phyloP scores from a whole-genome alignment of 2,113 vertebrate species.

The Erpornis zantholeuca region DNA sequence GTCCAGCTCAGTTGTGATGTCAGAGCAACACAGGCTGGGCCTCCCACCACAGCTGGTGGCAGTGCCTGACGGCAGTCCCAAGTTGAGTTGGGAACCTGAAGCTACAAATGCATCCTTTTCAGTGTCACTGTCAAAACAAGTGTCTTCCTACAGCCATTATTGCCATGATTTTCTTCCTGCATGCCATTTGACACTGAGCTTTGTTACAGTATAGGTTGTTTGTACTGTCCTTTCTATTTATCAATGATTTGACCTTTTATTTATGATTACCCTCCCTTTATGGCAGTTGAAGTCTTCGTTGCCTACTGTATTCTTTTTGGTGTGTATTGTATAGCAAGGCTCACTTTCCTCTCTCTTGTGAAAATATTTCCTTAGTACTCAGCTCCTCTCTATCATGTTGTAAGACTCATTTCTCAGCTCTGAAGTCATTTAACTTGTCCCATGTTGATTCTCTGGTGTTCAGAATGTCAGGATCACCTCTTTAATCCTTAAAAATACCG shows the following conservation, averaged over 20 bases:
- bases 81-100: background rate
- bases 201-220: background rate
- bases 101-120: background rate
- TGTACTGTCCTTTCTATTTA: background rate
- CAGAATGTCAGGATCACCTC: background rate
- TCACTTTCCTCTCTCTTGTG: background rate
- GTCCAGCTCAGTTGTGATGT: rapidly evolving
- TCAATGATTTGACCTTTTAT: background rate
- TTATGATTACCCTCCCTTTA: background rate
- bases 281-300: background rate
- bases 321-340: background rate
- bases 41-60: background rate
- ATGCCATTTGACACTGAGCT: background rate
- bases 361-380: background rate
- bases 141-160: background rate
- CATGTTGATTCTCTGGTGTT: background rate
- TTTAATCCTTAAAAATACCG: background rate
- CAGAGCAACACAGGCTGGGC: background rate
- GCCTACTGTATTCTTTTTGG: background rate
- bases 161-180: background rate
- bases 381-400: background rate
- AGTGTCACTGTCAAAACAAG: background rate
- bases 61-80: background rate
- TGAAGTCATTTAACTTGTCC: background rate
- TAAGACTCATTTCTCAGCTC: background rate